Base-by-base conservation (phyloP, 1,140 invertebrate species). In the Colletes latitarsis region DNA sequence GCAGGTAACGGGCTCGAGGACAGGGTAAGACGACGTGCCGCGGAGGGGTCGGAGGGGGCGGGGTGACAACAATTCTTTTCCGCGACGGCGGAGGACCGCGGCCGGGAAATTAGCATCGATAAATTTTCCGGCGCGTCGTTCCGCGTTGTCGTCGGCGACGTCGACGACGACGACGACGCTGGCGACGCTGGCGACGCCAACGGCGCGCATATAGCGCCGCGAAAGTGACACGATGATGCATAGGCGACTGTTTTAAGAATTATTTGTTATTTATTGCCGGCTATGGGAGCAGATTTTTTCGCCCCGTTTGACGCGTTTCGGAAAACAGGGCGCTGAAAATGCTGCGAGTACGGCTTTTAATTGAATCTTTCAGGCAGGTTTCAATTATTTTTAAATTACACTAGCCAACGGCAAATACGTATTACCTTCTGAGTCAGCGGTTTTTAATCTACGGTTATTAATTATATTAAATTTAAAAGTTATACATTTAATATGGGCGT, bases 51-150 rank as follows among this genome's bases (percentile, higher is more conserved):
- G 81, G 60, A 68, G 64, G 21, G 83, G 83, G 87, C 81, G 87
- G 88, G 88, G 84, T 80, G 82, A 89, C 86, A 92, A 86, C 90
- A 91, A 91, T 92, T 91, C 89, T 92, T 92, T 90, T 88, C 82
- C 80, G 66, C 71, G 83, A 85, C 71, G 88, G 72, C 74, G 87
- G 78, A 90, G 90, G 84, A 87, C 89, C 89, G 84, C 87, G 89
- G 88, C 84, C 89, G 91, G 92, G 89, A 93, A 93, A 93, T 93
- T 93, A 93, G 92, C 92, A 93, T 92, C 92, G 91, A 93, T 93
- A 93, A 93, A 93, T 93, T 93, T 92, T 84, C 87, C 89, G 86
- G 84, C 88, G 84, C 91, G 91, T 90, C 90, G 85, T 88, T 88
- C 88, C 78, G 72, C 84, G 86, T 84, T 85, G 72, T 83, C 84